These are phyloP conservation scores for Cricetomys ansorgei DNA, from an alignment of 2,113 vertebrate species.

Conservation along the genomic window DNA sequence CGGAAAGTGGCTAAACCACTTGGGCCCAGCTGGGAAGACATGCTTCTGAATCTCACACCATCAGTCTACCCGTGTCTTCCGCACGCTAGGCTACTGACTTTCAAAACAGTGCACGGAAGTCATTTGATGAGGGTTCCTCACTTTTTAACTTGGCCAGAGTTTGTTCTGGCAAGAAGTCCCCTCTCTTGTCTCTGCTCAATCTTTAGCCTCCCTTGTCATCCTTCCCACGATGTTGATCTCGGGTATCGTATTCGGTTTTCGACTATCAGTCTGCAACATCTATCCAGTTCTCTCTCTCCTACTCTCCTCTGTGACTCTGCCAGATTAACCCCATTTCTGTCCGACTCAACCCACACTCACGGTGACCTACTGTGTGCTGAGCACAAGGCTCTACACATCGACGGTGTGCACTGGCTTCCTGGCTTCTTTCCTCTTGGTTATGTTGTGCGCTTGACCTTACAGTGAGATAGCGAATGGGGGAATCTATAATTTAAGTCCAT, in stretches of 20 bases:
- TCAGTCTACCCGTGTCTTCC: background rate
- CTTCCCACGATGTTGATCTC: background rate
- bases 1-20: background rate
- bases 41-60: background rate
- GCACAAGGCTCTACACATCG: background rate
- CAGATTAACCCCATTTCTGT: background rate
- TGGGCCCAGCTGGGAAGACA: background rate
- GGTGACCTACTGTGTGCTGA: background rate
- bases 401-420: too few species aligned
- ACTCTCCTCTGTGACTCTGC: background rate
- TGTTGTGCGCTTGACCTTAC: background rate
- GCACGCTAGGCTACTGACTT: background rate
- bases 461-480: background rate
- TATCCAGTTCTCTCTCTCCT: background rate
- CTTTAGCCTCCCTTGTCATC: background rate
- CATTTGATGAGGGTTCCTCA: background rate
- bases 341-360: background rate
- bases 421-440: background rate
- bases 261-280: background rate
- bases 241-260: background rate
- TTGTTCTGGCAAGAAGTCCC: background rate
- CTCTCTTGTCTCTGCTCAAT: rapidly evolving
- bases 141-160: background rate
- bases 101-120: background rate
- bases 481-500: background rate